Conservation (phyloP, 2,797 vertebrate species). For the Melanogrammus aeglefinus region DNA sequence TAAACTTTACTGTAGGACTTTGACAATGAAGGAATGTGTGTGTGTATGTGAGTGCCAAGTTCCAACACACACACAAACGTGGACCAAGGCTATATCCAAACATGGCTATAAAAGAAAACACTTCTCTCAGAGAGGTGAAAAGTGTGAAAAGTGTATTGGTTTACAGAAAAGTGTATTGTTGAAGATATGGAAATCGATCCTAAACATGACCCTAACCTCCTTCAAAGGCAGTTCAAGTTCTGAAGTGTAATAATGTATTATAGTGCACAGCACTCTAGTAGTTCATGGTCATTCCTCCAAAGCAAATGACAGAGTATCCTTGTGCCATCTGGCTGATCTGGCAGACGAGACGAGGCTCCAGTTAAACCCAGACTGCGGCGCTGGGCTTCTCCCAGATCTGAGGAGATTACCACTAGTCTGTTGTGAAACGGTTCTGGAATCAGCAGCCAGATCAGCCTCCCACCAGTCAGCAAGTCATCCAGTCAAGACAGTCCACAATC, state of each 20-base stretch:
- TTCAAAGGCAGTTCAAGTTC: too few relatives aligned
- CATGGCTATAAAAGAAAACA: too few relatives aligned
- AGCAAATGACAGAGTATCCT: constrained; percentile 50
- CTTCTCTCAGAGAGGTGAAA: too few relatives aligned
- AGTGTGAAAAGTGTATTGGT: too few relatives aligned
- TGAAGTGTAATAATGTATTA: too few relatives aligned
- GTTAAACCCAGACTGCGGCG: constrained; percentile 53
- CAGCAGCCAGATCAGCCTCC: constrained; percentile 21
- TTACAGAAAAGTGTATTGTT: too few relatives aligned
- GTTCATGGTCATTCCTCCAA: neutral
- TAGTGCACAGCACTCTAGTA: too few relatives aligned
- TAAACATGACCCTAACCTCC: too few relatives aligned
- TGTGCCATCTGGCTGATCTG: constrained; percentile 45
- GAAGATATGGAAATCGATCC: too few relatives aligned
- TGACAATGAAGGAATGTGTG: neutral
- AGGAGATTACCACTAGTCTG: constrained; percentile 65
- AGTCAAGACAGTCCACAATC: neutral
- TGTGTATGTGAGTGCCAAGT: too few relatives aligned
- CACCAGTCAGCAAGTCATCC: constrained; percentile 23
- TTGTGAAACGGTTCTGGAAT: constrained; percentile 41
- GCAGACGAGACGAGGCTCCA: constrained; percentile 48
- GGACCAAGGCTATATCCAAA: too few relatives aligned
- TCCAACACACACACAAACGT: too few relatives aligned
- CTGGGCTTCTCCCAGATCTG: constrained; percentile 58
- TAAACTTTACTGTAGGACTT: neutral